Evolutionary conservation across 2,797 vertebrate species (phyloP).

Genomic region (Chiroxiphia lanceolata): DNA sequence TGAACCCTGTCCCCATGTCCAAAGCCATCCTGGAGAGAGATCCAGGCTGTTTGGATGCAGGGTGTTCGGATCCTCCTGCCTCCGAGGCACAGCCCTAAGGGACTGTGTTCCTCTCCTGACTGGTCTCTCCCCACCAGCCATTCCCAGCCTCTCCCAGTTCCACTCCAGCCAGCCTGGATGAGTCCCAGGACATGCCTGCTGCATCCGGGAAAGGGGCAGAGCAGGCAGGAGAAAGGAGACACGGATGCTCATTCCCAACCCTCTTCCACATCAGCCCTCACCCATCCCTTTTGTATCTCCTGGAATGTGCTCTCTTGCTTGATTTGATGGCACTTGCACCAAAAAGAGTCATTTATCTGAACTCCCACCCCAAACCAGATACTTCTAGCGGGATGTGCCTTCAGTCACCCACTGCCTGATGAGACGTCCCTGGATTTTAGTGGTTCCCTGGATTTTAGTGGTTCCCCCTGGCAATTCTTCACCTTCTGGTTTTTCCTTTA

Average conservation of each 20-base stretch:
- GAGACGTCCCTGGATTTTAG: background rate
- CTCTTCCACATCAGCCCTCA: background rate
- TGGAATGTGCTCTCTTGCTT: background rate
- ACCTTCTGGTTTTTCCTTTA: background rate
- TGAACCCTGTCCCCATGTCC: fast-evolving
- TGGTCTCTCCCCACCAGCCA: background rate
- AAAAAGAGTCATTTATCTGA: background rate
- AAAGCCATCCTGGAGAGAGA: background rate
- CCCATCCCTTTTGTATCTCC: fast-evolving
- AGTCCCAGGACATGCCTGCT: background rate
- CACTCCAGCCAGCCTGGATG: background rate
- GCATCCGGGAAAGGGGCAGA: fast-evolving
- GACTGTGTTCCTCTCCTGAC: background rate
- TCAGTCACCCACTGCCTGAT: background rate
- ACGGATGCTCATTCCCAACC: fast-evolving
- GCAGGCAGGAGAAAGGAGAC: background rate
- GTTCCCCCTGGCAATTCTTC: background rate
- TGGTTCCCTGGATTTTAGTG: background rate
- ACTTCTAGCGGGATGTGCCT: background rate
- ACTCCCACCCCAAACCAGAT: background rate
- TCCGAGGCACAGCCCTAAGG: background rate
- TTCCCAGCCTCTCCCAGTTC: background rate
- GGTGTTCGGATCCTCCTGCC: too few species aligned
- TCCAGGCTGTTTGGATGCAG: too few species aligned
- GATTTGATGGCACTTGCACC: background rate